Percentiles rank a stretch among this genome's conserved stretches.
Conservation (phyloP, 2,797 vertebrate genomes). For the Rhinophrynus dorsalis region DNA sequence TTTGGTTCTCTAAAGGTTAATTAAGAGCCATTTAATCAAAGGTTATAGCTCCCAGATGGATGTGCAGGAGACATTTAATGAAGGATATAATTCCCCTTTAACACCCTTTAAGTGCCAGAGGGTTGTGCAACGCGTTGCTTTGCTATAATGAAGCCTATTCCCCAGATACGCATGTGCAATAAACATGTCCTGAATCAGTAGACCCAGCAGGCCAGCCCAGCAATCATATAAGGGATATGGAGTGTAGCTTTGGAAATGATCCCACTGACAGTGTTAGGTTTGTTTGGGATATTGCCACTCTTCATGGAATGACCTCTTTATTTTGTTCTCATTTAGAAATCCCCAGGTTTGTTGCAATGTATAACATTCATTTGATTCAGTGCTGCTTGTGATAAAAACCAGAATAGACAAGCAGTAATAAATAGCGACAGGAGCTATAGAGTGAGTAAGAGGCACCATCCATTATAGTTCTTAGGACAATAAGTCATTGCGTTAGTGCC, state of each 20-base stretch:
- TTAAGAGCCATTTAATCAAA: no score
- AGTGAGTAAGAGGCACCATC: slow-evolving; percentile 19
- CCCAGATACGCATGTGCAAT: neutral
- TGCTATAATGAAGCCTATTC: no score
- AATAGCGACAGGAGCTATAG: slow-evolving; percentile 26
- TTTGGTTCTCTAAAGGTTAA: no score
- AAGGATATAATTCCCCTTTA: no score
- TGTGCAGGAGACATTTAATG: no score
- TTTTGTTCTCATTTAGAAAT: slow-evolving; percentile 30
- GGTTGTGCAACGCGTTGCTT: no score
- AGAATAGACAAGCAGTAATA: slow-evolving; percentile 26
- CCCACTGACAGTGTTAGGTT: neutral
- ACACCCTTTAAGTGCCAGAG: no score
- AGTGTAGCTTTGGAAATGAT: neutral
- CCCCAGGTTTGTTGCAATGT: slow-evolving; percentile 14
- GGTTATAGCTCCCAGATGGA: no score
- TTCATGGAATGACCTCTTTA: slow-evolving; percentile 18
- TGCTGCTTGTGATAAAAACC: slow-evolving; percentile 31
- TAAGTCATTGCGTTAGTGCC: slow-evolving; percentile 12
- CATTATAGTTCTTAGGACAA: slow-evolving; percentile 18
- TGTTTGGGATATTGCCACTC: slow-evolving; percentile 21
- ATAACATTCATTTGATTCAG: slow-evolving; percentile 36
- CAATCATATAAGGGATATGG: neutral
- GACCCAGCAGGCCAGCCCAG: neutral
- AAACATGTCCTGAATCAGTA: neutral